A percentile compares a stretch with the other conserved stretches of the same genome.
Evolutionary conservation across 2,888 invertebrate genomes (phyloP).

Genomic region (Eilema sororculum): DNA sequence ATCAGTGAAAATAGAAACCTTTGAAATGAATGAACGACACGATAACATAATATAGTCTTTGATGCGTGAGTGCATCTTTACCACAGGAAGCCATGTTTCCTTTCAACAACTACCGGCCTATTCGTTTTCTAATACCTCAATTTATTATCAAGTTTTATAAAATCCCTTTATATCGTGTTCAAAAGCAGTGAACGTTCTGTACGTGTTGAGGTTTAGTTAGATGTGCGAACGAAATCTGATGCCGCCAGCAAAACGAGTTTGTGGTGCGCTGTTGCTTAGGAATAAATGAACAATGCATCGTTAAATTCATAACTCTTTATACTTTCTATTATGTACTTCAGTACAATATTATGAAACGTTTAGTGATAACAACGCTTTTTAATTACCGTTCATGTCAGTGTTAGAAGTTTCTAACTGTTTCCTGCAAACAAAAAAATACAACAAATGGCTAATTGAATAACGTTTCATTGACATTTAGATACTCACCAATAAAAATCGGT

Average conservation of each 20-base stretch:
- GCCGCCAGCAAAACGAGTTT: slow-evolving; percentile 65
- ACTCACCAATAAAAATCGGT: slow-evolving; percentile 30
- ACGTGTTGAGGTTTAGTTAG: slow-evolving; percentile 48
- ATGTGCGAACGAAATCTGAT: slow-evolving; percentile 66
- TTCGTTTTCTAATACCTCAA: slow-evolving; percentile 44
- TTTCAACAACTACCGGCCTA: slow-evolving; percentile 41
- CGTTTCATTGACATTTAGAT: slow-evolving; percentile 25
- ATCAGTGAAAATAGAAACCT: slow-evolving; percentile 11
- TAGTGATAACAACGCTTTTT: slow-evolving; percentile 17
- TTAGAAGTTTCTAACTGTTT: background rate
- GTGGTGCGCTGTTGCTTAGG: slow-evolving; percentile 55
- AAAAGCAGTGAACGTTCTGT: slow-evolving; percentile 38
- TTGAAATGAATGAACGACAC: slow-evolving; percentile 25
- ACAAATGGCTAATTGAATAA: slow-evolving; percentile 18
- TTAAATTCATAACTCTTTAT: slow-evolving; percentile 53
- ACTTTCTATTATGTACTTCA: slow-evolving; percentile 44
- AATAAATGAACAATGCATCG: slow-evolving; percentile 64
- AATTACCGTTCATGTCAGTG: background rate
- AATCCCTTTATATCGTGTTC: slow-evolving; percentile 36
- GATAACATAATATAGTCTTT: slow-evolving; percentile 26
- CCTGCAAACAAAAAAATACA: background rate
- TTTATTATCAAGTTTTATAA: slow-evolving; percentile 43
- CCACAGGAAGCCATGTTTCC: slow-evolving; percentile 49
- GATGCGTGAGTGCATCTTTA: slow-evolving; percentile 24
- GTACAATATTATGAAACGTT: slow-evolving; percentile 35